These are phyloP conservation scores for Euplagia quadripunctaria DNA, from an alignment of 2,888 invertebrate genomes.

Conservation along the genomic window DNA sequence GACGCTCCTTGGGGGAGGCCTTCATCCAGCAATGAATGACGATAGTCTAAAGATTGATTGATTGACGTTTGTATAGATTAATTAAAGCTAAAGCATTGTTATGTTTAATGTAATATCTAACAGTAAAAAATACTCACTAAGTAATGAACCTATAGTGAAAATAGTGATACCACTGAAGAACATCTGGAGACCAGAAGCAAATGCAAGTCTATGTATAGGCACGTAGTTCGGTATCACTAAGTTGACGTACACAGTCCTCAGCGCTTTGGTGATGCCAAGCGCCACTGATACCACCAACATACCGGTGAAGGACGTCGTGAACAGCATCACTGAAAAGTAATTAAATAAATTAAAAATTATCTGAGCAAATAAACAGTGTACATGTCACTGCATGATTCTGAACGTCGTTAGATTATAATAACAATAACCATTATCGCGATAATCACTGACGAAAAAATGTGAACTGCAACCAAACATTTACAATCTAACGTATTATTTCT, in stretches of 20 bases:
- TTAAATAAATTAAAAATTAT: not conserved
- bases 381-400: too few relatives aligned
- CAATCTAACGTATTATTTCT: too few relatives aligned
- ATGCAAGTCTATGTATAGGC: slow-evolving; percentile 89
- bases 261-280: slow-evolving; percentile 90
- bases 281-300: slow-evolving; percentile 85
- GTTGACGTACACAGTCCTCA: slow-evolving; percentile 90
- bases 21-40: too few relatives aligned
- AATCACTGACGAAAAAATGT: too few relatives aligned
- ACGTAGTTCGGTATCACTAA: slow-evolving; percentile 90
- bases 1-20: too few relatives aligned
- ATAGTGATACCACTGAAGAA: slow-evolving; percentile 89
- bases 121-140: slow-evolving; percentile 81
- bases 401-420: too few relatives aligned
- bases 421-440: too few relatives aligned
- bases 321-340: slow-evolving; percentile 79
- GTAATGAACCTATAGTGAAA: slow-evolving; percentile 87
- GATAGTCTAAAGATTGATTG: too few relatives aligned
- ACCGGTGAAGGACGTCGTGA: slow-evolving; percentile 75
- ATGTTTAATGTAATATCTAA: not conserved
- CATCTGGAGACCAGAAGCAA: slow-evolving; percentile 91
- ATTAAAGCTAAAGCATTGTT: not conserved
- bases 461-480: too few relatives aligned
- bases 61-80: too few relatives aligned
- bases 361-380: too few relatives aligned